A percentile compares a stretch with the other conserved stretches of the same genome.
These are phyloP conservation scores for Galerucella nymphaeae DNA, from an alignment of 2,888 invertebrate species.

Conservation along the genomic window DNA sequence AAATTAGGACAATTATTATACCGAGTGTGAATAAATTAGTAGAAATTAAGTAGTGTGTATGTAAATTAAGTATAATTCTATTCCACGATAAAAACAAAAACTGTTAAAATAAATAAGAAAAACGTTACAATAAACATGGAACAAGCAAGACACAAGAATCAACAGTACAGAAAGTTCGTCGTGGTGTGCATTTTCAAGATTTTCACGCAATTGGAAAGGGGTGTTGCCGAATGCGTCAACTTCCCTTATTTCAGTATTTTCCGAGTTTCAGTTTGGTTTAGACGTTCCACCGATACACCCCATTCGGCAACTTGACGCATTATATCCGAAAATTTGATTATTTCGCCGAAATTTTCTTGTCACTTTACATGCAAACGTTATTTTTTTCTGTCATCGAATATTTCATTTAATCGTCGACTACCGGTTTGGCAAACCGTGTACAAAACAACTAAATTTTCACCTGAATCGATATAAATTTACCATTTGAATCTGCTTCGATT, in stretches of 20 bases:
- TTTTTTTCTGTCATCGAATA: no score
- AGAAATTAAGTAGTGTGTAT: no score
- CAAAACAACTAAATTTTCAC: neutral
- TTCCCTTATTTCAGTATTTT: conserved; percentile 41
- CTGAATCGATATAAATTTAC: conserved; percentile 25
- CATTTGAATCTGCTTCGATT: conserved; percentile 11
- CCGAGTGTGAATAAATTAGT: no score
- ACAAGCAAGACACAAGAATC: neutral
- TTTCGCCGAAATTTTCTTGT: conserved; percentile 9
- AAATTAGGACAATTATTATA: no score
- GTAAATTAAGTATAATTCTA: no score
- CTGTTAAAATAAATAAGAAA: no score
- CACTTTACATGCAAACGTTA: neutral
- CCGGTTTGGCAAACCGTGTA: neutral
- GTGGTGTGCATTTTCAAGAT: conserved; percentile 39
- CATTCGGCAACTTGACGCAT: neutral
- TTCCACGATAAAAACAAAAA: no score
- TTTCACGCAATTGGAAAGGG: conserved; percentile 48
- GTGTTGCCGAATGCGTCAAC: conserved; percentile 47
- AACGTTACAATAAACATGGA: neutral
- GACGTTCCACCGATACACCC: neutral
- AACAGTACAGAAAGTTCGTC: conserved; percentile 15
- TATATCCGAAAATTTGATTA: neutral
- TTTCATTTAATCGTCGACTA: conserved; percentile 2
- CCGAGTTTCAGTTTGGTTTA: conserved; percentile 42